Conservation (phyloP, 2,888 invertebrate species). For the Nomada ferruginata region DNA sequence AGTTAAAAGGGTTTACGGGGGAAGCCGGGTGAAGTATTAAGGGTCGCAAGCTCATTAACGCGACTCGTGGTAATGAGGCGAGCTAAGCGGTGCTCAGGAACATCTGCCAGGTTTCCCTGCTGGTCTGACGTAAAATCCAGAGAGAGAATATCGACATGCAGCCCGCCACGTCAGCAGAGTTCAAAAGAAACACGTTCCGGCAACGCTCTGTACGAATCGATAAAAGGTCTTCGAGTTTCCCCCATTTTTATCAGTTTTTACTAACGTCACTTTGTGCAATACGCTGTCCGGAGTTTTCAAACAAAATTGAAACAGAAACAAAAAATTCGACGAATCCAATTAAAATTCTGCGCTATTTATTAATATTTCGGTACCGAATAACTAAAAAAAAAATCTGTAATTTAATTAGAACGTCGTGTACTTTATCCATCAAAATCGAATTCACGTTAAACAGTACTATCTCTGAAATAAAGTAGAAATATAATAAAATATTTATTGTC, state of each 20-base stretch:
- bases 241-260: neutral
- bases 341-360: too few species aligned
- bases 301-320: too few species aligned
- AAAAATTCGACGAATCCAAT: too few species aligned
- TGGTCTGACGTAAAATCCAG: slow-evolving; percentile 34
- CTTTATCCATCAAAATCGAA: too few species aligned
- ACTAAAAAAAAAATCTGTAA: too few species aligned
- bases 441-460: too few species aligned
- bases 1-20: slow-evolving; percentile 37
- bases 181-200: neutral
- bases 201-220: neutral
- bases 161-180: neutral
- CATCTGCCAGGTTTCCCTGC: slow-evolving; percentile 75
- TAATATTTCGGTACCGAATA: too few species aligned
- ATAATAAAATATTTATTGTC: too few species aligned
- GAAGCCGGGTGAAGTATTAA: slow-evolving; percentile 61
- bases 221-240: too few species aligned
- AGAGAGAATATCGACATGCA: slow-evolving; percentile 22
- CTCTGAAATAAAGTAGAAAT: too few species aligned
- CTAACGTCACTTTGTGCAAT: neutral
- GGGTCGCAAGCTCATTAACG: slow-evolving; percentile 76
- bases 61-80: slow-evolving; percentile 76
- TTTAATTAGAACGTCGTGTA: too few species aligned
- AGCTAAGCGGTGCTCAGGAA: slow-evolving; percentile 67
- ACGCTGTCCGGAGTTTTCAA: too few species aligned